Evolutionary conservation across 2,888 invertebrate species (phyloP), one percentile per base, ranked within the genome.

Genomic region (Pristionchus exspectatus): DNA sequence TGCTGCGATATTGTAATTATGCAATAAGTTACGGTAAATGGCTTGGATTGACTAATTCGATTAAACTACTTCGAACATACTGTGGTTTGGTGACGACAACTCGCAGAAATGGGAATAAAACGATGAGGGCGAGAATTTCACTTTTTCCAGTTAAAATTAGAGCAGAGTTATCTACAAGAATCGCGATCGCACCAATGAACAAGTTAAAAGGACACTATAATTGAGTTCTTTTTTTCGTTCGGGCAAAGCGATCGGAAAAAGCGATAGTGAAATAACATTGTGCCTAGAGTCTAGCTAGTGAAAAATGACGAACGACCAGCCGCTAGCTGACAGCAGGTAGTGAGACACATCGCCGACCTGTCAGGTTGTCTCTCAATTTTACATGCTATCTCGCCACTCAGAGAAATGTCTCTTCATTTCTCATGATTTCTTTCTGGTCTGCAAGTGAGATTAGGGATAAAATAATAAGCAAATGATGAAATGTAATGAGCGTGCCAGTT

Each of bases 221-320:
- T 69, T 27, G 24, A n/a, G 69, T 10, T 44, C 44, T 5, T 44
- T 44, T 3, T 12, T 21, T 7, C 69, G 12, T 24, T 66, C n/a
- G 12, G n/a, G 9, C n/a, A 24, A 9, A n/a, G 63, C 7, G 63
- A 63, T n/a, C n/a, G 12, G n/a, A n/a, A 63, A 24, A 9, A n/a
- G 63, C 7, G 63, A 63, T n/a, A n/a, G 63, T 3, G n/a, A 63
- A 63, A 63, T 63, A 63, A 63, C 63, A 63, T 63, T 56, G n/a
- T 63, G 63, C 63, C 63, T 24, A 74, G 38, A 74, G 74, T 74
- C 38, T 74, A 72, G 69, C 69, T 63, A 38, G 74, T 21, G 74
- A 24, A 44, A 21, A 74, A 74, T 30, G 24, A 74, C 16, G 72
- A 18, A 72, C 16, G 33, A 72, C 16, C 30, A 30, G 18, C 33